A percentile compares a stretch with the other conserved stretches of the same genome.
Evolutionary conservation across 2,888 invertebrate genomes (phyloP).

Genomic region (Tanypteryx hageni): DNA sequence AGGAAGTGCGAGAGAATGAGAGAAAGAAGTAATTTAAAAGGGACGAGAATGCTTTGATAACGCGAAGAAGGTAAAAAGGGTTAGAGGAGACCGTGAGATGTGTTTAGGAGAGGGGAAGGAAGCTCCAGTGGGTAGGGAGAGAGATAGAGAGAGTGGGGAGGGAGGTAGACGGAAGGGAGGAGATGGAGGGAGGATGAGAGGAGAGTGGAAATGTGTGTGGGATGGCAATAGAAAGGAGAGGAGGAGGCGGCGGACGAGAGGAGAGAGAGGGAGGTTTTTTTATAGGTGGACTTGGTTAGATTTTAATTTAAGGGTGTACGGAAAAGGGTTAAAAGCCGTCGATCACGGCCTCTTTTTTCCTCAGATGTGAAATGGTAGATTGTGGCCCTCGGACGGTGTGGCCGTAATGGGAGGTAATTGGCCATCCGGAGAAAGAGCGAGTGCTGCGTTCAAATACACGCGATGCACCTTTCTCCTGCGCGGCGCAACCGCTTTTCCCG

Average conservation of each 20-base stretch:
- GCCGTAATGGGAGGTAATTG: constrained; percentile 21
- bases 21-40: too few species aligned
- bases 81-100: too few species aligned
- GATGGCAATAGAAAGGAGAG: too few species aligned
- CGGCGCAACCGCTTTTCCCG: constrained; percentile 22
- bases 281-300: neutral
- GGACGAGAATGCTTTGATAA: too few species aligned
- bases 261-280: too few species aligned
- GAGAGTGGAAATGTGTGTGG: too few species aligned
- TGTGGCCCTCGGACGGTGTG: neutral
- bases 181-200: too few species aligned
- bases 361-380: neutral
- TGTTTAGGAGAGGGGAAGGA: neutral
- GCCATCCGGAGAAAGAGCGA: neutral
- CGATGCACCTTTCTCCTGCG: neutral
- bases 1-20: neutral
- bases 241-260: too few species aligned
- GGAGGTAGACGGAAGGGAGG: too few species aligned
- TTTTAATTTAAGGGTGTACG: neutral
- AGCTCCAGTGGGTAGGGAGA: neutral
- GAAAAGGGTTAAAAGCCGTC: neutral
- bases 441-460: constrained; percentile 15
- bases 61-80: too few species aligned
- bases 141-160: too few species aligned
- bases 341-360: neutral